A percentile compares a stretch with the other conserved stretches of the same genome.
Conservation (phyloP, 37 sponge, comb jelly and placozoan species). For the Oscarella lobularis region DNA sequence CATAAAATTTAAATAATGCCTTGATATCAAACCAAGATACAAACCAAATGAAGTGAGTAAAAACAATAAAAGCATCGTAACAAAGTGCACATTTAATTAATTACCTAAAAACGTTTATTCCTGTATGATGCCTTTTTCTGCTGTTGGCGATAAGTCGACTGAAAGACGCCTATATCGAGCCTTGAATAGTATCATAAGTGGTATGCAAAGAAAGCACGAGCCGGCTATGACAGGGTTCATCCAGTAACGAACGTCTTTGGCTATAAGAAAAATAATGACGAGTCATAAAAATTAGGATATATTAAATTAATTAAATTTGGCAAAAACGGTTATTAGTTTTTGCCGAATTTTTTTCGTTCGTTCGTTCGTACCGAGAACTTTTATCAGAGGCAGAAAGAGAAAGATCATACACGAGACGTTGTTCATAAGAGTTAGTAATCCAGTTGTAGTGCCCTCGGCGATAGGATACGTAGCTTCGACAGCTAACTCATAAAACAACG, state of each 20-base stretch:
- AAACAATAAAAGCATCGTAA: too few relatives aligned
- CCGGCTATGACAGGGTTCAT: background rate
- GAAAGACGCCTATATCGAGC: background rate
- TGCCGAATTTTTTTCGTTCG: too few relatives aligned
- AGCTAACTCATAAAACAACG: slow-evolving; percentile 28
- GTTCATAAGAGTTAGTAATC: slow-evolving; percentile 13
- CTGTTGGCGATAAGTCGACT: background rate
- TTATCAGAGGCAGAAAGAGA: background rate
- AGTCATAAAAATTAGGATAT: too few relatives aligned
- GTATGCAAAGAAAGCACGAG: background rate
- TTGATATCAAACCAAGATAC: too few relatives aligned
- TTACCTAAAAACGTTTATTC: too few relatives aligned
- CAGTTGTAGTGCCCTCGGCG: slow-evolving; percentile 37
- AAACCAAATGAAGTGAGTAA: too few relatives aligned
- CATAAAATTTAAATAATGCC: too few relatives aligned
- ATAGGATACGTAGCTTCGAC: slow-evolving; percentile 57
- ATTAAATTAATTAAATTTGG: too few relatives aligned
- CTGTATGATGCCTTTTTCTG: too few relatives aligned
- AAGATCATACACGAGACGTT: background rate
- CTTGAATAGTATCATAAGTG: background rate
- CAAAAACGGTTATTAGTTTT: too few relatives aligned
- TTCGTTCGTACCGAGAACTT: background rate
- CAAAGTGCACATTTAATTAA: too few relatives aligned
- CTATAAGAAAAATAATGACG: too few relatives aligned
- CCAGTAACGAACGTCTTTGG: background rate